These are phyloP conservation scores for Gila orcuttii DNA, from an alignment of 2,113 vertebrate genomes.

Conservation along the genomic window DNA sequence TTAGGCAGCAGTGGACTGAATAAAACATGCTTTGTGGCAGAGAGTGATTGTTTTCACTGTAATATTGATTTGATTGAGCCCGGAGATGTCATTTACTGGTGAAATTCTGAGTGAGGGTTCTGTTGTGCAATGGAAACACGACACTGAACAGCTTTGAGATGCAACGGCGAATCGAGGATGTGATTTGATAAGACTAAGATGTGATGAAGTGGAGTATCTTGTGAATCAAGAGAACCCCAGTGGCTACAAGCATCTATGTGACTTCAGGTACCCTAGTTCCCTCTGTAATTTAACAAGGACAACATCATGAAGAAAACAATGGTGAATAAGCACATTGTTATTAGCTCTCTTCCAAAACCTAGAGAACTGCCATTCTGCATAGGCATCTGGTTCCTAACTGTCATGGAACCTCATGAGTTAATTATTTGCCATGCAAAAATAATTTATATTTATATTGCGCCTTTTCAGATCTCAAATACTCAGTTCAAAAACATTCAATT, in stretches of 20 bases:
- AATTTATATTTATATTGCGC: not conserved
- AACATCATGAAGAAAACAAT: not conserved
- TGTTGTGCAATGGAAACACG: conserved; percentile 2
- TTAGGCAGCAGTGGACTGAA: not conserved
- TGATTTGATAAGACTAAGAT: conserved; percentile 75
- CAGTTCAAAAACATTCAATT: too few species aligned
- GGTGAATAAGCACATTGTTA: not conserved
- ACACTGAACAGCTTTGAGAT: conserved; percentile 67
- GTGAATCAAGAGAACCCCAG: conserved; percentile 64
- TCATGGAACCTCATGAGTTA: not conserved
- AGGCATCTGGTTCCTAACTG: not conserved
- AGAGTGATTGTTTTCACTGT: conserved; percentile 44
- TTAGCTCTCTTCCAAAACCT: not conserved
- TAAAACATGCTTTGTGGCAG: conserved; percentile 33
- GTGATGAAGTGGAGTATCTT: conserved; percentile 70
- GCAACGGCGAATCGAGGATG: conserved; percentile 63
- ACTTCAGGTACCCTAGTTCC: not conserved
- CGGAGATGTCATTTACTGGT: conserved; percentile 36
- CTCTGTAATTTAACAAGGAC: not conserved
- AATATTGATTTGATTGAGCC: conserved; percentile 40
- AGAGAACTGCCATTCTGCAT: not conserved
- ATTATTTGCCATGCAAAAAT: not conserved
- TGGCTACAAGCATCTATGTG: conserved; percentile 66
- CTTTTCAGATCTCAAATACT: not conserved
- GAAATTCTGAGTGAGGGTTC: conserved; percentile 4